Conservation (phyloP, 2,888 invertebrate species). For the Ligdia adustata region DNA sequence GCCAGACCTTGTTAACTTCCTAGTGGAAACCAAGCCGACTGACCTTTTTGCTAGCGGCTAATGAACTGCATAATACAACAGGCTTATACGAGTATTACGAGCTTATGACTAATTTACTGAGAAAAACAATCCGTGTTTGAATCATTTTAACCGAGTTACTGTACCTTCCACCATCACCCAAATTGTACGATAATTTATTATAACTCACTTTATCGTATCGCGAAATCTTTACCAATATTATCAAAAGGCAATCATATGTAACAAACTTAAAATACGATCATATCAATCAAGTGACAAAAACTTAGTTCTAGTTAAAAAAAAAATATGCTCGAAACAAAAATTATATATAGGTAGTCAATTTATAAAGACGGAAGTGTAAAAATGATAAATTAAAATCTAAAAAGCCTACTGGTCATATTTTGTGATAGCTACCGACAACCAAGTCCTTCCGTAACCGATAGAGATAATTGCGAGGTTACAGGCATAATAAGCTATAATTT, state of each 20-base stretch:
- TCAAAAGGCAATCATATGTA: too few relatives aligned
- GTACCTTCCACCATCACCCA: too few relatives aligned
- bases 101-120: slow-evolving; percentile 6
- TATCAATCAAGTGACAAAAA: slow-evolving; percentile 2
- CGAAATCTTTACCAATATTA: too few relatives aligned
- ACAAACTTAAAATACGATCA: background rate
- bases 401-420: slow-evolving; percentile 22
- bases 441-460: slow-evolving; percentile 29
- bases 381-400: slow-evolving; percentile 17
- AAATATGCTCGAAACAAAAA: too few relatives aligned
- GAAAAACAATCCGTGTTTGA: too few relatives aligned
- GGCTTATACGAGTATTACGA: slow-evolving; percentile 23
- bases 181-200: too few relatives aligned
- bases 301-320: background rate
- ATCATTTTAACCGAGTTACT: too few relatives aligned
- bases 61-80: slow-evolving; percentile 43
- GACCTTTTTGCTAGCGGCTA: slow-evolving; percentile 44
- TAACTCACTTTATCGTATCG: too few relatives aligned
- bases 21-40: slow-evolving; percentile 54
- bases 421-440: slow-evolving; percentile 20
- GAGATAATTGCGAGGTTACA: slow-evolving; percentile 23
- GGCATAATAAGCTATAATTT: slow-evolving; percentile 25
- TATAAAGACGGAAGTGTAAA: slow-evolving; percentile 18
- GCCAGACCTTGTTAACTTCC: slow-evolving; percentile 67
- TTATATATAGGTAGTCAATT: too few relatives aligned